Evolutionary conservation across 2,113 vertebrate genomes (phyloP).

Genomic region (Oreotrochilus melanogaster): DNA sequence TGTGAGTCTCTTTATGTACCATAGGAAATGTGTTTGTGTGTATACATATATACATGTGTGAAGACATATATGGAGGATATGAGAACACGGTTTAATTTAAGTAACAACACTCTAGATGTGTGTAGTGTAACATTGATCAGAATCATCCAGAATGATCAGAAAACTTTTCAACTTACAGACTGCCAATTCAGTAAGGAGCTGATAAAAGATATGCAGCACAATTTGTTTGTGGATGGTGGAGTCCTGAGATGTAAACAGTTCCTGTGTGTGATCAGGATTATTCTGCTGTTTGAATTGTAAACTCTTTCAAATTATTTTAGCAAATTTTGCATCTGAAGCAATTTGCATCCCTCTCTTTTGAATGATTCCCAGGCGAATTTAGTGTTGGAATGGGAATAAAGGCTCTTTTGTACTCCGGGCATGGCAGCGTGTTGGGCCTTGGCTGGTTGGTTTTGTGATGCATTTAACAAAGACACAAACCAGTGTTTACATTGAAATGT

Average conservation of each 20-base stretch:
- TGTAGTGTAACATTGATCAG: background rate
- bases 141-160: background rate
- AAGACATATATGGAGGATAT: background rate
- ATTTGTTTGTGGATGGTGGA: background rate
- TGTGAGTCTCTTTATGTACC: background rate
- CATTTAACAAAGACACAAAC: background rate
- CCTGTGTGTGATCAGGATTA: background rate
- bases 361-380: background rate
- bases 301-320: background rate
- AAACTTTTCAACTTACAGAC: background rate
- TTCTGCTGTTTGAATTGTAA: slow-evolving; percentile 31
- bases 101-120: background rate
- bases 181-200: background rate
- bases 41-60: background rate
- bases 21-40: background rate
- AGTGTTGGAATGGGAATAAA: background rate
- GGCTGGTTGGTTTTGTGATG: background rate
- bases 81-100: background rate
- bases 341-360: background rate
- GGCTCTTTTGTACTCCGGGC: background rate
- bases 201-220: background rate
- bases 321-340: slow-evolving; percentile 25
- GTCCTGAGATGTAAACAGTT: background rate
- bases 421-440: background rate
- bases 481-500: background rate